phyloP scores from a whole-genome alignment of 2,797 vertebrate species.

The Enteromius afrohamiltoni region DNA sequence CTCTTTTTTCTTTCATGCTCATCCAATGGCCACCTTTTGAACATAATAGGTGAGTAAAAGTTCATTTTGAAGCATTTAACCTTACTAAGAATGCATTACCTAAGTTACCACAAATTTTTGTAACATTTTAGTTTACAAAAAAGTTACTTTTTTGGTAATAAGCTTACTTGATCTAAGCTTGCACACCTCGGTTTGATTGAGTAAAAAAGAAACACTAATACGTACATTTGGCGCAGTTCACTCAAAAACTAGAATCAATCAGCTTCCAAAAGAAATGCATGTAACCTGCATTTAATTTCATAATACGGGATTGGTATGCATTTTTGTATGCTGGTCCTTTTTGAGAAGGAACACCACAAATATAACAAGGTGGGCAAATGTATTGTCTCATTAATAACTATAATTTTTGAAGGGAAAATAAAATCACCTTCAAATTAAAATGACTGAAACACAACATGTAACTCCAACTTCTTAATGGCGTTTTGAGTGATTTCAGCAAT shows the following conservation, averaged over 20 bases:
- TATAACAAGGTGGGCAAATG: background rate
- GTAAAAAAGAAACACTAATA: background rate
- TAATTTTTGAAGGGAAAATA: background rate
- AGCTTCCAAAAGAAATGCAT: background rate
- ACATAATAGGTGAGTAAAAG: slow-evolving; percentile 55
- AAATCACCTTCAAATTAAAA: background rate
- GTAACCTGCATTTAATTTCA: no score
- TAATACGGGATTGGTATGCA: background rate
- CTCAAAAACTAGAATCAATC: background rate
- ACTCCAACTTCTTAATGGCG: background rate
- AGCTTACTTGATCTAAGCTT: background rate
- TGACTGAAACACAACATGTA: background rate
- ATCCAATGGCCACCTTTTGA: slow-evolving; percentile 25
- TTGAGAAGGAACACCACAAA: background rate
- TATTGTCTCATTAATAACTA: background rate
- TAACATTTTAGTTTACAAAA: background rate
- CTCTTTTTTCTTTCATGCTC: slow-evolving; percentile 42
- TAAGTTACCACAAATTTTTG: background rate
- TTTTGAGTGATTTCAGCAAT: background rate
- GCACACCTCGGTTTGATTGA: background rate
- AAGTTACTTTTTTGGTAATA: background rate
- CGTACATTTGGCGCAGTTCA: background rate
- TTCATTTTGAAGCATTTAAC: slow-evolving; percentile 1
- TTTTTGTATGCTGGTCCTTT: background rate
- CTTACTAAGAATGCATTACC: background rate